A percentile compares a stretch with the other conserved stretches of the same genome.
Conservation (phyloP, 2,888 invertebrate species). For the Arrhopalites spinosus region DNA sequence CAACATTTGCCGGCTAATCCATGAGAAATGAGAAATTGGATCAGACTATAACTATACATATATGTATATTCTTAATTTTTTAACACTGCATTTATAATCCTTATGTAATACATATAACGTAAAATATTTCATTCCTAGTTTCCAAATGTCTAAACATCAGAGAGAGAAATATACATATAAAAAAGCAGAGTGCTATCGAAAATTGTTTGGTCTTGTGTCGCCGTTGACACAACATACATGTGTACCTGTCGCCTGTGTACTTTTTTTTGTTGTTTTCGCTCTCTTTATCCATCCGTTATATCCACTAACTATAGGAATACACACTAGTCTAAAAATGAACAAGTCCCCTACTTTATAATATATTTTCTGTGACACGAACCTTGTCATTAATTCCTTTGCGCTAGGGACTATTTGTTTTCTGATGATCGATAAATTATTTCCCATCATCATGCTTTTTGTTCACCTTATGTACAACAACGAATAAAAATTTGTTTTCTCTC, state of each 20-base stretch:
- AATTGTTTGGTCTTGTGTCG: constrained; percentile 27
- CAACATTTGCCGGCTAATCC: too few relatives aligned
- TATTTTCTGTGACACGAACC: constrained; percentile 33
- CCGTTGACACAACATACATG: constrained; percentile 19
- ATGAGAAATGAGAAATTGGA: background rate
- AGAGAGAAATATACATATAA: too few relatives aligned
- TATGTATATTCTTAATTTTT: background rate
- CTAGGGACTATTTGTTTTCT: constrained; percentile 41
- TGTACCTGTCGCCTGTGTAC: constrained; percentile 7
- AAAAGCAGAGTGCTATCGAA: constrained; percentile 26
- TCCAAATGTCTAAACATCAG: background rate
- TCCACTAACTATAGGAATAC: background rate
- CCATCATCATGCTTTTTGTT: constrained; percentile 41
- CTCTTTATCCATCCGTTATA: background rate
- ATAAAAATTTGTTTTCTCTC: constrained; percentile 21
- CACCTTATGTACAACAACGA: background rate
- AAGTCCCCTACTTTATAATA: background rate
- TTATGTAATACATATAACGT: background rate
- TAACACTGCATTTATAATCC: background rate
- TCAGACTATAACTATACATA: background rate
- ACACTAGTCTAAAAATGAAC: background rate
- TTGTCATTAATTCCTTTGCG: constrained; percentile 43
- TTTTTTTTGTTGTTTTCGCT: constrained; percentile 24
- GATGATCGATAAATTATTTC: constrained; percentile 46
- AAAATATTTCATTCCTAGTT: background rate